Evolutionary conservation across 2,113 vertebrate species (phyloP).

Genomic region (Bubo blakistoni): DNA sequence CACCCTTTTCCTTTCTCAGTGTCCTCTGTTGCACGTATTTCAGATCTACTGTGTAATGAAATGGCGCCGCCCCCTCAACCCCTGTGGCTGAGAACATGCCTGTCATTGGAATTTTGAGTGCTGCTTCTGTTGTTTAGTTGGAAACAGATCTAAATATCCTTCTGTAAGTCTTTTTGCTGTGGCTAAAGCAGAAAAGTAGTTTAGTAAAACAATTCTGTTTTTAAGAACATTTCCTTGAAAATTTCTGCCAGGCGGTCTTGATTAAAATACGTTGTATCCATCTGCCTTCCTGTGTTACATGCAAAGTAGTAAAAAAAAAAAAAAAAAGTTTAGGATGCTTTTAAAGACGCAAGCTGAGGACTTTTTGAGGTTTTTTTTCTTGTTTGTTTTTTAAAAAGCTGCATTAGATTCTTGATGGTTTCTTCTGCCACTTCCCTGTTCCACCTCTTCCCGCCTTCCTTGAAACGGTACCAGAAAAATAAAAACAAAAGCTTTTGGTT

Average conservation of each 20-base stretch:
- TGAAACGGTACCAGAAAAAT: neutral
- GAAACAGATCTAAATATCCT: neutral
- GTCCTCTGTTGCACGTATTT: neutral
- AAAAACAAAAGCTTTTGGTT: constrained; percentile 37
- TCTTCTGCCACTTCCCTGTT: neutral
- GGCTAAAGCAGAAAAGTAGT: neutral
- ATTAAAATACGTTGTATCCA: neutral
- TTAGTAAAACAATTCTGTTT: neutral
- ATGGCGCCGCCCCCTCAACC: accelerated
- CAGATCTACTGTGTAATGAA: neutral
- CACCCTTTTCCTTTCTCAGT: neutral
- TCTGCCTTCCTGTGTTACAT: neutral
- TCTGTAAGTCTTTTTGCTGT: neutral
- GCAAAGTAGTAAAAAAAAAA: neutral
- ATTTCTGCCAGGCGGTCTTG: neutral
- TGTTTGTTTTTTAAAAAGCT: neutral
- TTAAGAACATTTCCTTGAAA: neutral
- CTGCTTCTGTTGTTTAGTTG: neutral
- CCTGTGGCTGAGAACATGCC: neutral
- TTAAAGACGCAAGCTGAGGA: neutral
- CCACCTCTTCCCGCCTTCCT: neutral
- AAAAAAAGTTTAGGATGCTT: neutral
- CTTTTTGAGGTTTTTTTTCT: neutral
- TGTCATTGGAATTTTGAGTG: neutral
- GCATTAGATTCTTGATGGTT: neutral